Evolutionary conservation across 1,140 invertebrate species (phyloP).

Genomic region (Sitophilus oryzae): DNA sequence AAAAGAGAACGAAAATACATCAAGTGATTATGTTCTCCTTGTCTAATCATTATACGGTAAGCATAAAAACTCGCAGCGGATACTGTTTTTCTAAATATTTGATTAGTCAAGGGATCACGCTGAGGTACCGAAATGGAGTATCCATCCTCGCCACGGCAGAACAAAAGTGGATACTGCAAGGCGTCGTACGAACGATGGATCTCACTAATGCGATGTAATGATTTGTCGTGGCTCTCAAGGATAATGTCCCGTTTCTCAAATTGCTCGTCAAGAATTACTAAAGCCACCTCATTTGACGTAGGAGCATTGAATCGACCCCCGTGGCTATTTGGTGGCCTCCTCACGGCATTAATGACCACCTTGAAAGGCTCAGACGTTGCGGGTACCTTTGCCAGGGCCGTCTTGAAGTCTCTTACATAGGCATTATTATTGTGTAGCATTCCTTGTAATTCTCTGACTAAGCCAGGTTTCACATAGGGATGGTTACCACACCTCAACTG

Average conservation of each 20-base stretch:
- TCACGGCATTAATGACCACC: background rate
- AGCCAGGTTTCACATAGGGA: conserved; percentile 1
- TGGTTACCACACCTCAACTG: background rate
- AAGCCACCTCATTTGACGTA: conserved; percentile 14
- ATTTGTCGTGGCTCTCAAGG: conserved; percentile 12
- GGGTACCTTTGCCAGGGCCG: background rate
- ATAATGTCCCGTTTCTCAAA: conserved; percentile 17
- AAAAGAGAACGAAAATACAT: conserved; percentile 12
- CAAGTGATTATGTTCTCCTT: no score
- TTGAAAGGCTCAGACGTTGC: background rate
- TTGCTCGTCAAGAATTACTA: conserved; percentile 12
- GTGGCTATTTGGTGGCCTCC: background rate
- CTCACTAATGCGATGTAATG: conserved; percentile 12
- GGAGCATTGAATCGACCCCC: conserved; percentile 10
- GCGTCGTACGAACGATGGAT: conserved; percentile 23
- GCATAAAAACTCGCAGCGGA: no score
- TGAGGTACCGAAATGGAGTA: conserved; percentile 40
- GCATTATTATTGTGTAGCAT: background rate
- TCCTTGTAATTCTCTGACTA: conserved; percentile 7
- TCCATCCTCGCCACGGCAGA: conserved; percentile 43
- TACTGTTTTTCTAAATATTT: no score
- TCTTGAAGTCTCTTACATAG: background rate
- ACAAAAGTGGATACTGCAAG: conserved; percentile 42
- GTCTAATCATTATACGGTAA: no score
- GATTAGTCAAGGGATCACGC: no score